Base-by-base conservation (phyloP, 2,113 vertebrate genomes). In the Ptychochromis oligacanthus region DNA sequence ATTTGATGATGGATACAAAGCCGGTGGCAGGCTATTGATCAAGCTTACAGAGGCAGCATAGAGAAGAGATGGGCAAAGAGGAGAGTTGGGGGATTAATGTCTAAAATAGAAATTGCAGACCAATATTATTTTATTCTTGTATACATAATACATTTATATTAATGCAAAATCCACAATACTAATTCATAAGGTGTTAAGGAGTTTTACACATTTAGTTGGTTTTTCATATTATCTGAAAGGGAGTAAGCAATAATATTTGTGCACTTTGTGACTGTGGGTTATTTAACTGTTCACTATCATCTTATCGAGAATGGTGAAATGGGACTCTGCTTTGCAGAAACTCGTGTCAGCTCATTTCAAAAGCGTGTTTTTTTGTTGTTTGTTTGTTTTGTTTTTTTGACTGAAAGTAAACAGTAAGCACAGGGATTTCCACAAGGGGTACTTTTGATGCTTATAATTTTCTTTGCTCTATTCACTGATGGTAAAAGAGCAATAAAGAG, bases 1-100 rank as follows among this genome's bases (percentile, higher is more conserved):
- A 94, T 95, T 94, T 96, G 94, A 95, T 95, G 94, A 95, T 92
- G 93, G 92, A 95, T 96, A 91, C 84, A 87, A 91, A 93, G 92
- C 88, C 81, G 20, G 91, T 90, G 92, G 92, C 87, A 85, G 55
- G 86, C 36, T 93, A 89, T 95, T 83, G 91, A 95, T 95, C 82
- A 89, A 34, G 78, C 77, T 77, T 59, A 72, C 77, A 83, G 31
- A 78, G 81, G 54, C 85, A 76, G 72, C 77, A 62, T 20, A 82
- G 79, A 83, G 84, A 77, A 67, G 82, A 88, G 70, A 85, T 20
- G 15, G 26, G 43, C 56, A 64, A 49, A 74, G 77, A 40, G 79
- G 72, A 36, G 26, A 83, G 26, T 38, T 52, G 49, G 36, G 36
- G 34, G 52, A 87, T 89, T 78, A 31, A 83, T 87, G 49, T 80